Evolutionary conservation across 1,140 invertebrate genomes (phyloP).

Genomic region (Sitophilus oryzae): DNA sequence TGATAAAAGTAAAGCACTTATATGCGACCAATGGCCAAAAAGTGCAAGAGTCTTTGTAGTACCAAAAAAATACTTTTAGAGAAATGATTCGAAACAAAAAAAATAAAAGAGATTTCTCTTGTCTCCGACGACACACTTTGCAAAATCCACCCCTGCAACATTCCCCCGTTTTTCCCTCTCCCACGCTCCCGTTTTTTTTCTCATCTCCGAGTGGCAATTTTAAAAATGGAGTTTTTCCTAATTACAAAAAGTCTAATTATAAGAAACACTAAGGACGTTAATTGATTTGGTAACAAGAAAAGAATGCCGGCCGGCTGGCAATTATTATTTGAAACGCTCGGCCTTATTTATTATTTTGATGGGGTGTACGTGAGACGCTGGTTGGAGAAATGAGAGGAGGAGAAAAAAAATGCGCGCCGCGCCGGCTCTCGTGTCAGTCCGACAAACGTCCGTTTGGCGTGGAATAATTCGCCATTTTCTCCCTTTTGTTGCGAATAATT

Average conservation of each 20-base stretch:
- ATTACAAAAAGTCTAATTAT: slow-evolving; percentile 38
- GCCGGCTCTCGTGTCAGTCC: not conserved
- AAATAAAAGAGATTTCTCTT: too few species aligned
- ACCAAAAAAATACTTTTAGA: too few species aligned
- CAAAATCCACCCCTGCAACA: too few species aligned
- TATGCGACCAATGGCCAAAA: not conserved
- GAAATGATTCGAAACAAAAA: too few species aligned
- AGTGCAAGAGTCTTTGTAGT: not conserved
- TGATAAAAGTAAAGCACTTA: too few species aligned
- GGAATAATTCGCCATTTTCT: not conserved
- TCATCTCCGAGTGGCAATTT: slow-evolving; percentile 29
- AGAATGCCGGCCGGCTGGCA: slow-evolving; percentile 27
- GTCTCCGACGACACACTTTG: too few species aligned
- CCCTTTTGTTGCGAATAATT: too few species aligned
- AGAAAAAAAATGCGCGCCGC: not conserved
- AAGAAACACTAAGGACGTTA: slow-evolving; percentile 36
- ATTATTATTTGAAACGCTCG: slow-evolving; percentile 31
- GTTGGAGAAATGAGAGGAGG: slow-evolving; percentile 4
- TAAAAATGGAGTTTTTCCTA: slow-evolving; percentile 38
- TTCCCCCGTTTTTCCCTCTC: not conserved
- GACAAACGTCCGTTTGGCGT: not conserved
- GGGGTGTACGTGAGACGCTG: slow-evolving; percentile 14
- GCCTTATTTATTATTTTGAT: slow-evolving; percentile 35
- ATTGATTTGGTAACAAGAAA: slow-evolving; percentile 39
- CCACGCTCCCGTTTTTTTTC: not conserved